Percentiles rank a stretch among this genome's conserved stretches.
These are phyloP conservation scores for Alviniconcha strummeri DNA, from an alignment of 2,888 invertebrate species.

Conservation along the genomic window DNA sequence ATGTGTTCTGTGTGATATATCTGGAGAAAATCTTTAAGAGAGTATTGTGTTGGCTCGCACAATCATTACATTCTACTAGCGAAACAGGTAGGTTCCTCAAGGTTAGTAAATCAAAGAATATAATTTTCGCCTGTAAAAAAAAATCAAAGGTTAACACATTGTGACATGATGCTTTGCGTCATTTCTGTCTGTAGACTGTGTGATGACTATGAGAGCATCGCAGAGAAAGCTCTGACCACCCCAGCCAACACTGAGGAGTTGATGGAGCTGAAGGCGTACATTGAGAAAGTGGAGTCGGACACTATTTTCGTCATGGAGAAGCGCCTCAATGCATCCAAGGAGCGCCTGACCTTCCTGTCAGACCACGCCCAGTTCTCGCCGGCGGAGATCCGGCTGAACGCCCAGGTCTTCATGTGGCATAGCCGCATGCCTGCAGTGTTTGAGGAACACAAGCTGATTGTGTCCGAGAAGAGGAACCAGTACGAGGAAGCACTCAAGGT, in stretches of 20 bases:
- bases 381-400: constrained; percentile 91
- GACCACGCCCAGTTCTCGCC: constrained; percentile 88
- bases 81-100: too few species aligned
- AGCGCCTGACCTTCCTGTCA: constrained; percentile 84
- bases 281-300: constrained; percentile 83
- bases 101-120: too few species aligned
- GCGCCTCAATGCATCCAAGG: constrained; percentile 77
- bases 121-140: too few species aligned
- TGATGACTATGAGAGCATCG: constrained; percentile 88
- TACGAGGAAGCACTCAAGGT: constrained; percentile 88
- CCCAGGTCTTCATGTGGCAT: constrained; percentile 91
- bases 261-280: constrained; percentile 88
- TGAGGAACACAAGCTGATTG: constrained; percentile 86
- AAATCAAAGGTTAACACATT: too few species aligned
- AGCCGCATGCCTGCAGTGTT: constrained; percentile 86
- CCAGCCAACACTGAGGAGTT: constrained; percentile 90
- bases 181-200: constrained; percentile 79
- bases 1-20: too few species aligned
- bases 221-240: constrained; percentile 84
- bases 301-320: constrained; percentile 85
- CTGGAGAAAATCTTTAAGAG: too few species aligned
- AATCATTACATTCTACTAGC: too few species aligned
- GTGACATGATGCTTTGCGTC: background rate
- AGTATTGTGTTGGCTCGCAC: too few species aligned
- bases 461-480: constrained; percentile 87